Percentiles rank a stretch among this genome's conserved stretches.
phyloP scores from a whole-genome alignment of 2,113 vertebrate species.

The Rattus rattus region DNA sequence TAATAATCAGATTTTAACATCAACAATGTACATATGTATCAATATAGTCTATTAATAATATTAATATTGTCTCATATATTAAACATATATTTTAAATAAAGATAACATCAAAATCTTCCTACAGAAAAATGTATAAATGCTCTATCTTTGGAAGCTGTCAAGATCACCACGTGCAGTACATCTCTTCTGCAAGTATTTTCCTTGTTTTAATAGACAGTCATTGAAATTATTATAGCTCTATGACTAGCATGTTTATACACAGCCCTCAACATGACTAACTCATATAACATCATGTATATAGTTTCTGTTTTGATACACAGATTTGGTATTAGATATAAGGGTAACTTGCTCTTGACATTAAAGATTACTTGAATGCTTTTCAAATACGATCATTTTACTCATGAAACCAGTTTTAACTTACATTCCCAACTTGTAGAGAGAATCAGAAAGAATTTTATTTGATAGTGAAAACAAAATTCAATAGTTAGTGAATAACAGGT shows the following conservation, averaged over 20 bases:
- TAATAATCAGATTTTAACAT: neutral
- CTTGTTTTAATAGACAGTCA: neutral
- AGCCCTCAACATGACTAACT: constrained; percentile 40
- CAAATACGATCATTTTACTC: constrained; percentile 24
- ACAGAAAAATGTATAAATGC: neutral
- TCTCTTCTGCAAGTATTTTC: rapidly evolving
- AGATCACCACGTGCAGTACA: neutral
- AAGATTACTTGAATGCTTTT: constrained; percentile 75
- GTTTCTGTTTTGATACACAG: constrained; percentile 53
- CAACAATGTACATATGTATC: neutral
- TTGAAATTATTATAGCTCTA: neutral
- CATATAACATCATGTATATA: constrained; percentile 13
- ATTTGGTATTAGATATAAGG: constrained; percentile 44
- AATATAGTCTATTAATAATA: neutral
- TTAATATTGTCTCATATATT: neutral
- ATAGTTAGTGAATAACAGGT: neutral
- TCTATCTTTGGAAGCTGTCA: neutral
- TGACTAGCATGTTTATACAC: neutral
- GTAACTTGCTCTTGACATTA: constrained; percentile 42
- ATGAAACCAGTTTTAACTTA: neutral
- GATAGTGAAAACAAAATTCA: neutral
- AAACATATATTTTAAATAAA: neutral
- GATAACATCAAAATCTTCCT: neutral
- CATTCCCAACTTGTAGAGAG: neutral
- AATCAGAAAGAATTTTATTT: constrained; percentile 15